Base-by-base conservation (phyloP, 1,140 invertebrate species). In the Mesaphorura yosii region DNA sequence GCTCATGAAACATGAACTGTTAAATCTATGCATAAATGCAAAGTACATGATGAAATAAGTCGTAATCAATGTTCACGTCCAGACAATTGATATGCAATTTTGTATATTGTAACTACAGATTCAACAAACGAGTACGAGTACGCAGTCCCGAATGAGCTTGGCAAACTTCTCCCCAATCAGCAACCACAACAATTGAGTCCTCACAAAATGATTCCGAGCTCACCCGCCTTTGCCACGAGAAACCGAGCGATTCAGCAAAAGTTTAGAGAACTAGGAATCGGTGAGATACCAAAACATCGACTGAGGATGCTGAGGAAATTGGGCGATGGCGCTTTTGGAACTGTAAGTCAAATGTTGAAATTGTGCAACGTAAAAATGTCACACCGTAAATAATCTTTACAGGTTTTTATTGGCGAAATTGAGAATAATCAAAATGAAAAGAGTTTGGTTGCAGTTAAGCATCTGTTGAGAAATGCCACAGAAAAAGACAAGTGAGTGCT, bases 261-360 rank as follows among this genome's bases (percentile, higher is more conserved):
- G 50, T 62, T 62, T 29, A 41, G 57, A 23, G 56, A 62, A 39
- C 38, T 78, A 20, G 76, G 76, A 49, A 78, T 85, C 40, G 76
- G 79, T 57, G 84, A 90, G 73, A 86, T 91, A 69, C 84, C 86
- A 53, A 73, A 87, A 60, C 84, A 88, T 69, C 76, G 85, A 65
- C 77, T 93, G 28, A 74, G 85, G 56, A 88, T 90, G 80, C 76
- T 91, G 50, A 85, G 87, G 38, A 88, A 89, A 67, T 74, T 92
- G 27, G 87, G 87, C 20, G 87, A 90, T 69, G 88, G 88, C 56
- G 83, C 85, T 42, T 93, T 89, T 69, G 88, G 88, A 70, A 88
- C 87, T 69, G 88, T 91, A 74, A 75, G 73, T 72, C 34, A 51
- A n/a, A 44, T 45, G 10, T 10, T 23, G 29, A 3, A 22, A 12